These are phyloP conservation scores for Diarsia brunnea DNA, from an alignment of 2,888 invertebrate species.

Conservation along the genomic window DNA sequence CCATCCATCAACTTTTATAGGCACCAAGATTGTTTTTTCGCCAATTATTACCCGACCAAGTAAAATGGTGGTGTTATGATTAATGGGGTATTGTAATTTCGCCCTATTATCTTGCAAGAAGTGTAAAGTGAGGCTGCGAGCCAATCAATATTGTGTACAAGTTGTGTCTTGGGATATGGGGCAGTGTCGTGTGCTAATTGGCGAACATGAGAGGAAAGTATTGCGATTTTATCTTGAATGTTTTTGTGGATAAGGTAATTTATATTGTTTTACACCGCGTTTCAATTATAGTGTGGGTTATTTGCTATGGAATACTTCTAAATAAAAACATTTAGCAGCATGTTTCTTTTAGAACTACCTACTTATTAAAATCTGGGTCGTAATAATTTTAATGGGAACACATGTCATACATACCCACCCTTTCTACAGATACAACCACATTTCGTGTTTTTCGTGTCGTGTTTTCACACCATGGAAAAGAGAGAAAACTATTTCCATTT, in stretches of 20 bases:
- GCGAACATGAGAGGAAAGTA: background rate
- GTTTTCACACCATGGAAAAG: background rate
- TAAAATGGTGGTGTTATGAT: slow-evolving; percentile 52
- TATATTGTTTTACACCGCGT: slow-evolving; percentile 25
- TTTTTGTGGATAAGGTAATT: slow-evolving; percentile 23
- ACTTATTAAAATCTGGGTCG: background rate
- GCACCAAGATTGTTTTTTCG: slow-evolving; percentile 49
- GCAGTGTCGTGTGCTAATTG: slow-evolving; percentile 38
- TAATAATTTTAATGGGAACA: background rate
- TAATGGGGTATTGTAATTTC: slow-evolving; percentile 45
- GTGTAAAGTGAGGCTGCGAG: slow-evolving; percentile 41
- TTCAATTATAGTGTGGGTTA: background rate
- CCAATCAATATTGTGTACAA: slow-evolving; percentile 52
- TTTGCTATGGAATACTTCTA: background rate
- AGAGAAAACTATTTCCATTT: background rate
- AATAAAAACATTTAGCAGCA: background rate
- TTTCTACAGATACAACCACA: background rate
- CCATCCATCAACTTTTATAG: slow-evolving; percentile 56
- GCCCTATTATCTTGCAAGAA: slow-evolving; percentile 28
- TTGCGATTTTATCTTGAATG: slow-evolving; percentile 28
- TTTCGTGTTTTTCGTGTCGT: background rate
- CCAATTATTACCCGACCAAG: slow-evolving; percentile 52
- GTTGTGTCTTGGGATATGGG: background rate
- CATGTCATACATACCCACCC: background rate
- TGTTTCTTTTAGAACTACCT: background rate